These are phyloP conservation scores for Thunnus maccoyii DNA, from an alignment of 2,113 vertebrate genomes.

Conservation along the genomic window DNA sequence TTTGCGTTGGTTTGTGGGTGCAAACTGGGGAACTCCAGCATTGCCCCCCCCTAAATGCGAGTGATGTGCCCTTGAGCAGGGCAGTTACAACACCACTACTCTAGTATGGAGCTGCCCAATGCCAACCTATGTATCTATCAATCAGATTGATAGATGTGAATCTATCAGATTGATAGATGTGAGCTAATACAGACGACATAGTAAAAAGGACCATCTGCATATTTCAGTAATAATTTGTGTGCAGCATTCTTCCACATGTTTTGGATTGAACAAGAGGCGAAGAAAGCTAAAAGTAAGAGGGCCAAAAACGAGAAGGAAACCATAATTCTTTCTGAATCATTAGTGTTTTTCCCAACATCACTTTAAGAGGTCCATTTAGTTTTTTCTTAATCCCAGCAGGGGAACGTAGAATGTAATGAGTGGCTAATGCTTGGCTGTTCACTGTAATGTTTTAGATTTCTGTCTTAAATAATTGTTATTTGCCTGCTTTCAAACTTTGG, in stretches of 20 bases:
- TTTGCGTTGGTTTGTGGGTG: slow-evolving; percentile 2
- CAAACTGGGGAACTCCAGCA: slow-evolving; percentile 5
- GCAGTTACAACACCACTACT: background rate
- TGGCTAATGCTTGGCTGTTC: too few relatives aligned
- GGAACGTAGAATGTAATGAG: too few relatives aligned
- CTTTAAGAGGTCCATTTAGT: background rate
- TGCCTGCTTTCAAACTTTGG: too few relatives aligned
- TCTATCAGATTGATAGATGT: slow-evolving; percentile 9
- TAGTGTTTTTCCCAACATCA: background rate
- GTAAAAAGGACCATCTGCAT: slow-evolving; percentile 19
- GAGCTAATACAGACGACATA: background rate
- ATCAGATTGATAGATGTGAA: too few relatives aligned
- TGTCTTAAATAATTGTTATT: too few relatives aligned
- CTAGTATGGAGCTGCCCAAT: background rate
- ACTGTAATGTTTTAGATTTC: too few relatives aligned
- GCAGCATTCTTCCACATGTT: slow-evolving; percentile 15
- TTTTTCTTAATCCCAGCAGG: background rate
- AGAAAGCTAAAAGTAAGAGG: too few relatives aligned
- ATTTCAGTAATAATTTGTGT: background rate
- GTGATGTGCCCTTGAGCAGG: background rate
- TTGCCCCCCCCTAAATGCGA: background rate
- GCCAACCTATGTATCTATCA: background rate
- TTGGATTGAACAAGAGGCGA: slow-evolving; percentile 2
- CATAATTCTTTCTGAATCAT: slow-evolving; percentile 25
- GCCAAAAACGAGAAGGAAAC: background rate